phyloP scores from a whole-genome alignment of 1,140 invertebrate genomes.

The Tenebrio molitor region DNA sequence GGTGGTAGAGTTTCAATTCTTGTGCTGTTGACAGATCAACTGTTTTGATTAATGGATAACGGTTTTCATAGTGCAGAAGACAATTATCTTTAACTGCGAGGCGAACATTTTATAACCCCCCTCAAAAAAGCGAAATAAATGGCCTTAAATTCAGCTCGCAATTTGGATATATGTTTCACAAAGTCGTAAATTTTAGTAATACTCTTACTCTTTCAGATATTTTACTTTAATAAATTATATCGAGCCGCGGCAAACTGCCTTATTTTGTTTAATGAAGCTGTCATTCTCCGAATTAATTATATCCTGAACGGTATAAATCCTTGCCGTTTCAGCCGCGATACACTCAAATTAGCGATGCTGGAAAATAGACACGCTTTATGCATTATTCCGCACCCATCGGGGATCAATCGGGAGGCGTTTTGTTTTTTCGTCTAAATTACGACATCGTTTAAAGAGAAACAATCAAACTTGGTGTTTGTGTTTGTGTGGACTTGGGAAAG shows the following conservation, averaged over 20 bases:
- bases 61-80: slow-evolving; percentile 47
- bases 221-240: slow-evolving; percentile 50
- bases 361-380: neutral
- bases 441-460: slow-evolving; percentile 17
- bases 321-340: slow-evolving; percentile 5
- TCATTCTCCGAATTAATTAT: slow-evolving; percentile 45
- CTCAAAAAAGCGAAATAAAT: slow-evolving; percentile 50
- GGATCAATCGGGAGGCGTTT: neutral
- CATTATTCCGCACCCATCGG: neutral
- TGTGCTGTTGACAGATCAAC: neutral
- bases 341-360: slow-evolving; percentile 6
- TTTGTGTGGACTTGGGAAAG: slow-evolving; percentile 32
- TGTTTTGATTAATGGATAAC: slow-evolving; percentile 52
- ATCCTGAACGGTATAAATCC: slow-evolving; percentile 26
- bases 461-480: slow-evolving; percentile 32
- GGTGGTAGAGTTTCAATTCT: slow-evolving; percentile 1
- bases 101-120: slow-evolving; percentile 50
- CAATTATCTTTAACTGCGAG: slow-evolving; percentile 54
- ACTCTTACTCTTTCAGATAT: slow-evolving; percentile 50
- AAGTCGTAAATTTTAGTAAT: slow-evolving; percentile 53
- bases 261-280: slow-evolving; percentile 49
- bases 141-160: slow-evolving; percentile 48
- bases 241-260: slow-evolving; percentile 10
- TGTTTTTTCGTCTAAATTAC: slow-evolving; percentile 2
- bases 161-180: slow-evolving; percentile 53